Conservation (phyloP, 2,113 vertebrate species). For the Phrynosoma platyrhinos region DNA sequence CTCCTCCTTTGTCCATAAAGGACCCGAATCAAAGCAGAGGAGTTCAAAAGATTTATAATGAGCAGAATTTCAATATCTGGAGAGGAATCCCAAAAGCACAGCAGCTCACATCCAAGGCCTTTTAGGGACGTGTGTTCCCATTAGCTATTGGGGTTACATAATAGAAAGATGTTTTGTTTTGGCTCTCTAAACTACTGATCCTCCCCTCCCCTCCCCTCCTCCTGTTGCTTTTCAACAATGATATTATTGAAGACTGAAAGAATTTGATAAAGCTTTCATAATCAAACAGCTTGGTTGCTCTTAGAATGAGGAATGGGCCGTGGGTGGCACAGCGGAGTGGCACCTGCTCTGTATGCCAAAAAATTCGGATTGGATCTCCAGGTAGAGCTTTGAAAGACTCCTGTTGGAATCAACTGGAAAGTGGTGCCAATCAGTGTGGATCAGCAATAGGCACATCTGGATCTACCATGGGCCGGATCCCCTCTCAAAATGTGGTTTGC, state of each 20-base stretch:
- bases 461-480: no score
- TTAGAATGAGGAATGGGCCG: background rate
- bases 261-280: slow-evolving; percentile 66
- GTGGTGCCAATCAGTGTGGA: no score
- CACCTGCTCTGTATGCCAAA: no score
- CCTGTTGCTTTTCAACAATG: slow-evolving; percentile 44
- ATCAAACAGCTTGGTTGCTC: background rate
- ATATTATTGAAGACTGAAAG: slow-evolving; percentile 49
- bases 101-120: background rate
- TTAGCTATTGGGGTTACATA: slow-evolving; percentile 47
- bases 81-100: background rate
- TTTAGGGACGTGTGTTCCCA: accelerated
- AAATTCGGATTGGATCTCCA: no score
- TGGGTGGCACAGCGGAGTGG: no score
- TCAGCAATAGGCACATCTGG: no score
- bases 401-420: no score
- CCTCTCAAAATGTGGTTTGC: no score
- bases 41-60: background rate
- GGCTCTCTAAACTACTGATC: background rate
- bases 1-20: background rate
- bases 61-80: background rate
- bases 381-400: no score
- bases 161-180: slow-evolving; percentile 32
- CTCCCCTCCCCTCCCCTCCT: slow-evolving; percentile 26
- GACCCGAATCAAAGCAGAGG: background rate